These are phyloP conservation scores for Latheticus oryzae DNA, from an alignment of 2,888 invertebrate genomes.

Conservation along the genomic window DNA sequence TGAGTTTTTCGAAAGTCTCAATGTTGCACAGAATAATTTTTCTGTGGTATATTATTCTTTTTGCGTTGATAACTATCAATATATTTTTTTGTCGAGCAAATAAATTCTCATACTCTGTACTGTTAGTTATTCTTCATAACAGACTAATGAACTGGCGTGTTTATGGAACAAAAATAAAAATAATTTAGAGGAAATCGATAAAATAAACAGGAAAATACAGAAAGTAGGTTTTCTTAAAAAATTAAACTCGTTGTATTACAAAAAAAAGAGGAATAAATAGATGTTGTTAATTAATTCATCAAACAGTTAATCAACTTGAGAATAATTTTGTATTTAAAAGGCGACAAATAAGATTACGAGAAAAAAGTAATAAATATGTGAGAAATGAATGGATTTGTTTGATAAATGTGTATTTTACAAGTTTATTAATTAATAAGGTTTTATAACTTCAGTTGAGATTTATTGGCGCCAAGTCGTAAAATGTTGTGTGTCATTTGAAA, in stretches of 20 bases:
- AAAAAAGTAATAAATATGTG: not conserved
- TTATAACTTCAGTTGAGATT: slow-evolving; percentile 18
- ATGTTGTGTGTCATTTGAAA: slow-evolving; percentile 26
- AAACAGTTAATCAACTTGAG: too few species aligned
- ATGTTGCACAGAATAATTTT: too few species aligned
- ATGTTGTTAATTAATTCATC: too few species aligned
- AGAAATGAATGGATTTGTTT: slow-evolving; percentile 13
- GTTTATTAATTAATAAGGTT: slow-evolving; percentile 36
- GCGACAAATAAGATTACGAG: not conserved
- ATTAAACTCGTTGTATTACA: not conserved
- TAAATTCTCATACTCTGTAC: too few species aligned
- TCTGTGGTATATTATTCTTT: too few species aligned
- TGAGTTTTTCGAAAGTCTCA: too few species aligned
- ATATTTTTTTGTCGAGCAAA: too few species aligned
- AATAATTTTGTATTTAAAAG: too few species aligned
- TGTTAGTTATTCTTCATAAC: too few species aligned
- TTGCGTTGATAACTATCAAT: too few species aligned
- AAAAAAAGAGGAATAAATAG: too few species aligned
- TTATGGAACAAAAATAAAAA: slow-evolving; percentile 11
- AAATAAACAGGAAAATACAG: slow-evolving; percentile 6
- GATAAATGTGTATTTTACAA: slow-evolving; percentile 32
- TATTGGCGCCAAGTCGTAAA: slow-evolving; percentile 27
- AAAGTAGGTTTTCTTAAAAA: slow-evolving; percentile 5
- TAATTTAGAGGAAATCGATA: slow-evolving; percentile 5
- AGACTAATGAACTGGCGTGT: slow-evolving; percentile 7